Conservation (phyloP, 92 coral and sea anemone genomes). For the Zoanthus solanderi region DNA sequence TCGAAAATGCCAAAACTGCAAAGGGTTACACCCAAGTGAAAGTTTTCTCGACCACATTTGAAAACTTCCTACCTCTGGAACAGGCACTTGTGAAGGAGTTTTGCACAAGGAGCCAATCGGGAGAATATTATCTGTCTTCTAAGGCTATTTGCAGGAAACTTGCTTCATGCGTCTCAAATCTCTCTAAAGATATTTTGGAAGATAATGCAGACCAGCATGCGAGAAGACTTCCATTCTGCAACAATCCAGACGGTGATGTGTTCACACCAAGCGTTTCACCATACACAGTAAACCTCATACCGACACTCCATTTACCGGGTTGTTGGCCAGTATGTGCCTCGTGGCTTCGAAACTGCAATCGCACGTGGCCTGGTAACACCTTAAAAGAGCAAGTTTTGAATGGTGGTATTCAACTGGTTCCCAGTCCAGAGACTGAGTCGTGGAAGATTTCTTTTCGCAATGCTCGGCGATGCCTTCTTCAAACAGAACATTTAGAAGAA, state of each 20-base stretch:
- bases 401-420: constrained; percentile 80
- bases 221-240: constrained; percentile 64
- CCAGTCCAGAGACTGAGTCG: constrained; percentile 60
- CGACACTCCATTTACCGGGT: constrained; percentile 66
- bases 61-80: constrained; percentile 32
- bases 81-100: constrained; percentile 28
- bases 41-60: not conserved
- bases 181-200: constrained; percentile 43
- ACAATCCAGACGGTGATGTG: constrained; percentile 6
- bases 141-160: constrained; percentile 69
- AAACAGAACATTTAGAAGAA: constrained; percentile 52
- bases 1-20: constrained; percentile 73
- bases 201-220: constrained; percentile 42
- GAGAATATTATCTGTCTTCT: constrained; percentile 66
- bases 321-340: constrained; percentile 81
- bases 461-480: constrained; percentile 70
- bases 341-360: constrained; percentile 68
- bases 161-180: constrained; percentile 70
- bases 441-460: constrained; percentile 75
- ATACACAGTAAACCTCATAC: constrained; percentile 71
- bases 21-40: constrained; percentile 74
- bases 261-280: constrained; percentile 36
- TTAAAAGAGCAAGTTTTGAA: constrained; percentile 53
- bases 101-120: constrained; percentile 50
- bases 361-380: constrained; percentile 68